phyloP scores from a whole-genome alignment of 2,113 vertebrate genomes.

The Hassar affinis region DNA sequence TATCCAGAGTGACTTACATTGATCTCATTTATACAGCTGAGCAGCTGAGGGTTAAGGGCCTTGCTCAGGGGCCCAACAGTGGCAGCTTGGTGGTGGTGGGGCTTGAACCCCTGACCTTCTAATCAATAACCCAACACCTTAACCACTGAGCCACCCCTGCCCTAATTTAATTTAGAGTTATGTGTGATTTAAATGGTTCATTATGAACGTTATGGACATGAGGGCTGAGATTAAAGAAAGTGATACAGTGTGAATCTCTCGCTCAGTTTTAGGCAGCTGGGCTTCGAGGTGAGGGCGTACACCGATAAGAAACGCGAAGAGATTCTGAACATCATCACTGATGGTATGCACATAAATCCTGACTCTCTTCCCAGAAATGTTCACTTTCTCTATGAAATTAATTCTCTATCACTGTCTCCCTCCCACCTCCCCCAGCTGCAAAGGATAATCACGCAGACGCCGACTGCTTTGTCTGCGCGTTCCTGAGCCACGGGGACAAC shows the following conservation, averaged over 20 bases:
- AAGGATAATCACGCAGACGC: slow-evolving; percentile 73
- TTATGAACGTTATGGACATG: not conserved
- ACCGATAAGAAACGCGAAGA: slow-evolving; percentile 75
- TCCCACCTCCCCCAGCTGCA: slow-evolving; percentile 69
- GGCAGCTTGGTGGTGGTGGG: no score
- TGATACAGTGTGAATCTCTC: not conserved
- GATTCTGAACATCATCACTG: slow-evolving; percentile 67
- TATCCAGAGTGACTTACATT: no score
- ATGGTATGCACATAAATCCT: slow-evolving; percentile 71
- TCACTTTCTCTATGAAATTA: no score
- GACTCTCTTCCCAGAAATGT: not conserved
- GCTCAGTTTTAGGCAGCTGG: slow-evolving; percentile 75
- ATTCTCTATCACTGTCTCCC: no score
- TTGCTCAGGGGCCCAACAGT: no score
- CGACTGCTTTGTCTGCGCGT: slow-evolving; percentile 88
- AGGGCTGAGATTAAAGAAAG: not conserved
- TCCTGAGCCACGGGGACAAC: slow-evolving; percentile 89
- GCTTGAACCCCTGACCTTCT: no score
- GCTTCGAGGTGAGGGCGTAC: slow-evolving; percentile 82
- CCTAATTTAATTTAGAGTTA: not conserved
- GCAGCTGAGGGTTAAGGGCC: no score
- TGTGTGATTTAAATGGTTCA: not conserved
- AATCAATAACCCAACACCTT: no score
- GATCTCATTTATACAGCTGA: no score
- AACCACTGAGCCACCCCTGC: no score